A percentile compares a stretch with the other conserved stretches of the same genome.
Conservation (phyloP, 1,140 invertebrate genomes). For the Drosophila neocordata region DNA sequence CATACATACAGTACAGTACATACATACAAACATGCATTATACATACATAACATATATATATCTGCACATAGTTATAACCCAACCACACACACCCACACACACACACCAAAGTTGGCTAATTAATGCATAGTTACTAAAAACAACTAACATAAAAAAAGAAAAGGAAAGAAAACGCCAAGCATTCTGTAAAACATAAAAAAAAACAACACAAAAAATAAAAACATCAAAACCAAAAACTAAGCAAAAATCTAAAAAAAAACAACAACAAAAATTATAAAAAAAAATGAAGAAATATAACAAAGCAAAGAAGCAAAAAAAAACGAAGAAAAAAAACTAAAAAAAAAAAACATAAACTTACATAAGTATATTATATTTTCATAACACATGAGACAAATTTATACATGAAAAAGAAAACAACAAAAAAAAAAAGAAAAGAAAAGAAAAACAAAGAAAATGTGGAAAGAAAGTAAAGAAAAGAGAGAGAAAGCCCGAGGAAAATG, state of each 20-base stretch:
- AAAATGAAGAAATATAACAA: background rate
- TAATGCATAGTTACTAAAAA: slow-evolving; percentile 76
- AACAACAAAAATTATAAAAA: background rate
- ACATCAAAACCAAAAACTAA: background rate
- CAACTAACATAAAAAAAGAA: slow-evolving; percentile 32
- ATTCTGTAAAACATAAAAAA: slow-evolving; percentile 69
- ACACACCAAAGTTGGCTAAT: slow-evolving; percentile 57
- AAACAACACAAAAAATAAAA: background rate
- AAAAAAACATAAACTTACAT: slow-evolving; percentile 69
- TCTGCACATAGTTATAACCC: slow-evolving; percentile 47
- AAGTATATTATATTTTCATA: slow-evolving; percentile 81
- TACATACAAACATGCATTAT: slow-evolving; percentile 12
- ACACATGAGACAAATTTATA: slow-evolving; percentile 79
- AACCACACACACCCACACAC: slow-evolving; percentile 24
- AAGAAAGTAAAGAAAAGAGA: background rate
- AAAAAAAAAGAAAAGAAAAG: slow-evolving; percentile 32
- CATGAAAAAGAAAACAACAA: slow-evolving; percentile 53
- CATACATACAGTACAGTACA: slow-evolving; percentile 16
- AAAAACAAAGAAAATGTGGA: slow-evolving; percentile 33
- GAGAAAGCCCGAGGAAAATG: slow-evolving; percentile 9
- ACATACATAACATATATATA: slow-evolving; percentile 37
- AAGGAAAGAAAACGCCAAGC: slow-evolving; percentile 55
- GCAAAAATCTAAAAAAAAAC: background rate
- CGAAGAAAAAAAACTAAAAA: slow-evolving; percentile 23
- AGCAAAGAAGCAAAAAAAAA: background rate